phyloP scores from a whole-genome alignment of 1,140 invertebrate genomes.

The Aphelinus atriplicis region DNA sequence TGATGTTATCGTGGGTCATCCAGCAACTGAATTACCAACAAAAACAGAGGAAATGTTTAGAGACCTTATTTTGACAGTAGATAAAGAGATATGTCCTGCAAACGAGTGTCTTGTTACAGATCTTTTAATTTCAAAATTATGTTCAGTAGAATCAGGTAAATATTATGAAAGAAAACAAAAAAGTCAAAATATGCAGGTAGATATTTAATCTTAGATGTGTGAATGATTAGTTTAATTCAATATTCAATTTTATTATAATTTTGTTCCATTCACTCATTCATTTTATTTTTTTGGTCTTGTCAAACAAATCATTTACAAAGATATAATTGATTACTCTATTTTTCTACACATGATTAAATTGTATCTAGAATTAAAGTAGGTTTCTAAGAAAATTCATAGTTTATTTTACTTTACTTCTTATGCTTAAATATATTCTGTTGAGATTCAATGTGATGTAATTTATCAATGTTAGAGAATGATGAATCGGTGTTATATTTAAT shows the following conservation, averaged over 20 bases:
- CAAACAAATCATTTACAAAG: too few relatives aligned
- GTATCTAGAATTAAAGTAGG: too few relatives aligned
- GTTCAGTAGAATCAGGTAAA: constrained; percentile 19
- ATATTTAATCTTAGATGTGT: background rate
- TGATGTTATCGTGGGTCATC: constrained; percentile 27
- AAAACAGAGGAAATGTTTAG: constrained; percentile 37
- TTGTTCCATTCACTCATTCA: too few relatives aligned
- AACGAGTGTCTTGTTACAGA: constrained; percentile 27
- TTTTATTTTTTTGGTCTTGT: too few relatives aligned
- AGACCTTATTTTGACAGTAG: constrained; percentile 34
- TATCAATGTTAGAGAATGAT: background rate
- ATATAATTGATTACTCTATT: too few relatives aligned
- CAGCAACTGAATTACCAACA: constrained; percentile 28
- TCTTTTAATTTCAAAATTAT: constrained; percentile 36
- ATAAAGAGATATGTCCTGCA: constrained; percentile 38
- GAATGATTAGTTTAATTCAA: background rate
- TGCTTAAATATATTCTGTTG: too few relatives aligned
- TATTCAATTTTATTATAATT: background rate
- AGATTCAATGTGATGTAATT: too few relatives aligned
- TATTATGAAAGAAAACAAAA: constrained; percentile 32
- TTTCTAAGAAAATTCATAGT: too few relatives aligned
- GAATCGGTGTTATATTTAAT: constrained; percentile 17
- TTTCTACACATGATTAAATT: too few relatives aligned
- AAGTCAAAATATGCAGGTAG: background rate
- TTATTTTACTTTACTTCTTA: too few relatives aligned